Base-by-base conservation (phyloP, 1,140 invertebrate genomes). In the Mizuhopecten yessoensis region DNA sequence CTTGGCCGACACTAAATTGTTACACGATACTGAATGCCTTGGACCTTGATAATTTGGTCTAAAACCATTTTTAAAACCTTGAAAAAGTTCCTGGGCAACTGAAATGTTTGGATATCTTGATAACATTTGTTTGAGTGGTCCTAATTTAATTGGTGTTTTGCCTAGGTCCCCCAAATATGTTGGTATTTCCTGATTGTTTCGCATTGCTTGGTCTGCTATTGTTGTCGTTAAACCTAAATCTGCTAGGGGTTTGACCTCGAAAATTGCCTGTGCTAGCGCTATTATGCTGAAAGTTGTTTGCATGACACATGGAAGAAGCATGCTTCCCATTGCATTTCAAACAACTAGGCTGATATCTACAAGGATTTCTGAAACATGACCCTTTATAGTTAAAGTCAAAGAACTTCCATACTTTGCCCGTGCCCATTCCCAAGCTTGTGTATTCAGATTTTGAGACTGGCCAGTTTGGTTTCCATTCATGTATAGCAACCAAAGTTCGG, bases 31-130 rank as follows among this genome's bases (percentile, higher is more conserved):
- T 9, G 33, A 15, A 13, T 34, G 10, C 7, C 89, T 13, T 33
- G 91, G 88, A 49, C 42, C 91, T 33, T 36, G 20, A 34, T 91
- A 91, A 13, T 89, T 42, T 15, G 89, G 75, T 11, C 42, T 87
- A 87, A 91, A 91, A 87, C 91, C 91, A 34, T 33, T n/a, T 23
- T 29, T 23, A 87, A 88, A 89, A 33, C 88, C 88, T 1, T 89
- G 13, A 33, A 17, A 1, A 34, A 91, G 13, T 17, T 39, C 13
- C 33, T 86, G 7, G 23, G 91, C 88, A 33, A 34, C 87, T n/a
- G 5, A 17, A 1, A 33, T n/a, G 75, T 89, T 45, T 33, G 75
- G 57, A 88, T 91, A 91, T 5, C 15, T 17, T 88, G n/a, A 42
- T 39, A 92, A 49, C n/a, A n/a, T 42, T 17, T 88, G 23, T 42